Evolutionary conservation across 2,797 vertebrate species (phyloP).

Genomic region (Enteromius argenteus): DNA sequence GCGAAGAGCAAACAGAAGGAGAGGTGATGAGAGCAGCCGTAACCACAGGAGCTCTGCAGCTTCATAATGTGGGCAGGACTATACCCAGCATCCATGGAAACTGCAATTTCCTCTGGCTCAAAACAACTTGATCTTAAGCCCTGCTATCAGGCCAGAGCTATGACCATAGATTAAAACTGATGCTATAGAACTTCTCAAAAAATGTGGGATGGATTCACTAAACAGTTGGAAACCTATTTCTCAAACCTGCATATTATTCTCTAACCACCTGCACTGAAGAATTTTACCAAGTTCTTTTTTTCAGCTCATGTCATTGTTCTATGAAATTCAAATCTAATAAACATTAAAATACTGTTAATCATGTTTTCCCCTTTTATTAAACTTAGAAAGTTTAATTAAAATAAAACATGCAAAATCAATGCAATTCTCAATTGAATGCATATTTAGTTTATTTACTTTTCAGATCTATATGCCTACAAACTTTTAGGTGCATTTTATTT

Average conservation of each 20-base stretch:
- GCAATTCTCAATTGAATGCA: not conserved
- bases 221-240: not conserved
- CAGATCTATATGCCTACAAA: not conserved
- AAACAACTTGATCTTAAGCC: constrained; percentile 62
- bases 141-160: constrained; percentile 39
- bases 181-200: constrained; percentile 18
- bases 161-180: constrained; percentile 27
- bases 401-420: not conserved
- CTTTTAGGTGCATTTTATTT: not conserved
- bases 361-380: not conserved
- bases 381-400: not conserved
- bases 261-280: not conserved
- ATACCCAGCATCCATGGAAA: constrained; percentile 64
- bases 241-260: not conserved
- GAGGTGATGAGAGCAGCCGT: constrained; percentile 69
- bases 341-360: not conserved
- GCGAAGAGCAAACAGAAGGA: constrained; percentile 75
- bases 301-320: not conserved
- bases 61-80: constrained; percentile 65
- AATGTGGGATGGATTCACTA: not conserved
- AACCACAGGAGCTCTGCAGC: constrained; percentile 72
- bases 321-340: not conserved
- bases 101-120: constrained; percentile 67
- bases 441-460: not conserved
- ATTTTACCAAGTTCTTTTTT: not conserved